Conservation (phyloP, 1,140 invertebrate species). For the Myzus persicae region DNA sequence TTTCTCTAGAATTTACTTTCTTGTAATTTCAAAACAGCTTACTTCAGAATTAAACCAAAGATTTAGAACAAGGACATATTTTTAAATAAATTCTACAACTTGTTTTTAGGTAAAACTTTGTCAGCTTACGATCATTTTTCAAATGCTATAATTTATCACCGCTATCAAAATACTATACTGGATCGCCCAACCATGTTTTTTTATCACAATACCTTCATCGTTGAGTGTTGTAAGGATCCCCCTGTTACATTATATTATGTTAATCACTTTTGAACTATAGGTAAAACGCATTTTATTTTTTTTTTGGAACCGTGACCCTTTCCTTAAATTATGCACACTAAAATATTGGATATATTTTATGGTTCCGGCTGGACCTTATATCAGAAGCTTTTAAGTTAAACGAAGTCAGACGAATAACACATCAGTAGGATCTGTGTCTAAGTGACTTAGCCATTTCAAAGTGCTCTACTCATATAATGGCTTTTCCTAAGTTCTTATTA, state of each 20-base stretch:
- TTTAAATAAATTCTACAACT: neutral
- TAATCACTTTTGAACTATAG: neutral
- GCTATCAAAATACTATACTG: neutral
- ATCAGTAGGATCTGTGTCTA: neutral
- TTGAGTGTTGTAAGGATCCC: neutral
- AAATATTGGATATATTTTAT: slow-evolving; percentile 4
- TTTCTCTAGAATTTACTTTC: neutral
- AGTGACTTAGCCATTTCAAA: neutral
- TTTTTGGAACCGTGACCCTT: neutral
- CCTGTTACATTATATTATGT: neutral
- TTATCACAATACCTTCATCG: neutral
- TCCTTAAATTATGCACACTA: neutral
- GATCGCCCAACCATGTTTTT: neutral
- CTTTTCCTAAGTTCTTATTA: neutral
- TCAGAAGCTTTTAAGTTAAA: slow-evolving; percentile 4
- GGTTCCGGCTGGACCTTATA: neutral
- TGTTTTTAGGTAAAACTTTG: neutral
- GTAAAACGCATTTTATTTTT: neutral
- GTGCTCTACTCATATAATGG: neutral
- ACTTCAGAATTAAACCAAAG: neutral
- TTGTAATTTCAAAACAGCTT: neutral
- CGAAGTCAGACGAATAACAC: neutral
- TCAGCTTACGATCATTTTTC: neutral
- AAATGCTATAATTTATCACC: neutral
- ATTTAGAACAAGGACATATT: neutral